Base-by-base conservation (phyloP, 2,113 vertebrate species). In the Nothoprocta pentlandii region DNA sequence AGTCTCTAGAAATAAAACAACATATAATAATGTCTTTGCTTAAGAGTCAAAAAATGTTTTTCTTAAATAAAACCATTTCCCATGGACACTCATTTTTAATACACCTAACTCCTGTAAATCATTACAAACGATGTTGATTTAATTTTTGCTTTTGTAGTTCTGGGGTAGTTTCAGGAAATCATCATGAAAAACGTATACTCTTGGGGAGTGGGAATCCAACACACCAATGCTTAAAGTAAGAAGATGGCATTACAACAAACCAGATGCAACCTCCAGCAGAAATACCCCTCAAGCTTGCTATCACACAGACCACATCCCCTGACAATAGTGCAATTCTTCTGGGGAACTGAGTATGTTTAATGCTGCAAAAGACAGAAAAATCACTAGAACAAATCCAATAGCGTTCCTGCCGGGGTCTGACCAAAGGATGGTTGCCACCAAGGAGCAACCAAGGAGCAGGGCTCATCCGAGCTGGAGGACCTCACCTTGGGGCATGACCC, bases 161-260 rank as follows among this genome's bases (percentile, higher is more conserved):
- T 77, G 73, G 80, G 62, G 53, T 46, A 79, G 58, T 71, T 91
- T 56, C 62, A 93, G 75, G 47, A 74, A 93, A 89, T 53, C 25
- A 71, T 9, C 58, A 73, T 47, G 32, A 36, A 90, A 92, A 94
- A 89, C 79, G 86, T 47, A 95, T 44, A 90, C 47, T 19, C 30
- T 39, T 46, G 68, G 63, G 10, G 20, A 23, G 64, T 70, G 49
- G 62, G 39, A 67, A 23, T 7, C 58, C 69, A 79, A 9, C 6
- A 44, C 32, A 28, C 39, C 1, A 5, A 39, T 66, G 78, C 58
- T 79, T 78, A 90, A 94, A 92, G 80, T 78, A 88, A 78, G 93
- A 86, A 59, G 68, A 22, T 0, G 61, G 56, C 51, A 85, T 6
- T 5, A 81, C 63, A 93, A 22, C 62, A 58, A 30, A 80, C 58